Base-by-base conservation (phyloP, 2,888 invertebrate genomes). In the Meiosimyza decipiens region DNA sequence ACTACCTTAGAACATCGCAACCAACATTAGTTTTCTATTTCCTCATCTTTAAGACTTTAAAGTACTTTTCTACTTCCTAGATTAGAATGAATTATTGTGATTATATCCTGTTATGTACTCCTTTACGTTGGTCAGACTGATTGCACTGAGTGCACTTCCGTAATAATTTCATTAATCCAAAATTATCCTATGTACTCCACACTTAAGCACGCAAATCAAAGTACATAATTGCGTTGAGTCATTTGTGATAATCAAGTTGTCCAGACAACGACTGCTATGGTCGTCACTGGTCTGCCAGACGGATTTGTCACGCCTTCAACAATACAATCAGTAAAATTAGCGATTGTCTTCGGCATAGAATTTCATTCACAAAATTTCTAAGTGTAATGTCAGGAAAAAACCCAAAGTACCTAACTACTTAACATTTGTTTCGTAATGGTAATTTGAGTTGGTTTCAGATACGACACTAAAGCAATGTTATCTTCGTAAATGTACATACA, bases 231-330 rank as follows among this genome's bases (percentile, higher is more conserved):
- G 51, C 55, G 62, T 54, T 69, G 68, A 69, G 60, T 69, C 68
- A 60, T 69, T 13, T 33, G 51, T 50, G 12, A 13, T 28, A 12
- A 22, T 28, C 4, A 40, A 40, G 40, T 40, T 40, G 40, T 40
- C 40, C 40, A 40, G 40, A 40, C 40, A 50, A 50, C 12, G 33
- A 9, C 2, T 33, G 6, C 4, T 52, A 4, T n/a, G 16, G 16
- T 52, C n/a, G 54, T 18, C 16, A 15, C 18, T 66, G 12, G 57
- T 55, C 65, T 65, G 71, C 59, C 64, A 65, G 59, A 50, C 64
- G 33, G 64, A 65, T 71, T 71, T 59, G 71, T 71, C 18, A 71
- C 64, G 71, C 71, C 65, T 59, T 59, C 51, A 55, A 6, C 65
- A 49, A n/a, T 33, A n/a, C 62, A 62, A 60, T 62, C 62, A 63